Conservation (phyloP, 2,113 vertebrate species). For the Kryptolebias marmoratus region DNA sequence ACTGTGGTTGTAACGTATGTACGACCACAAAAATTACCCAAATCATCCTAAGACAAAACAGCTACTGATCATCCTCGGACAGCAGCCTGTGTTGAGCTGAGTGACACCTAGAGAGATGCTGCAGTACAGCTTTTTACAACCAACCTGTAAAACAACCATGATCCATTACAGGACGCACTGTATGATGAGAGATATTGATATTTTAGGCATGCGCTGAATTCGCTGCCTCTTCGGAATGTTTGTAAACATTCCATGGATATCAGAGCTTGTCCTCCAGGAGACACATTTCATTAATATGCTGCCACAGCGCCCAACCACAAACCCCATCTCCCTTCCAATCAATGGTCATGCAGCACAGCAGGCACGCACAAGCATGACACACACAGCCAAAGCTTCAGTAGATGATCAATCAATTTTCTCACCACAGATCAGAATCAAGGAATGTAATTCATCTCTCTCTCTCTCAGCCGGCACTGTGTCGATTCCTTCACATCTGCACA, state of each 20-base stretch:
- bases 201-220: conserved; percentile 51
- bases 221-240: conserved; percentile 39
- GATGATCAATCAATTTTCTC: conserved; percentile 41
- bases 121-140: conserved; percentile 30
- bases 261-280: conserved; percentile 69
- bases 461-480: conserved; percentile 11
- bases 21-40: no score
- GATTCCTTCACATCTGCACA: conserved; percentile 21
- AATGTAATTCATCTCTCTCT: conserved; percentile 22
- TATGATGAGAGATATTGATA: conserved; percentile 53
- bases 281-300: conserved; percentile 71
- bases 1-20: no score
- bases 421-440: conserved; percentile 19
- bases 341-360: conserved; percentile 69
- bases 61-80: conserved; percentile 31
- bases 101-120: conserved; percentile 33
- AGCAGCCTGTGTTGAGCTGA: conserved; percentile 18
- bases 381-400: conserved; percentile 18
- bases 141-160: conserved; percentile 45
- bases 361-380: conserved; percentile 36
- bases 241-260: conserved; percentile 66
- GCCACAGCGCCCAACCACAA: conserved; percentile 65
- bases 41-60: conserved; percentile 22
- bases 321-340: conserved; percentile 63
- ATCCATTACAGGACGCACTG: conserved; percentile 22